These are phyloP conservation scores for Gracilinanus agilis DNA, from an alignment of 2,113 vertebrate genomes.

Conservation along the genomic window DNA sequence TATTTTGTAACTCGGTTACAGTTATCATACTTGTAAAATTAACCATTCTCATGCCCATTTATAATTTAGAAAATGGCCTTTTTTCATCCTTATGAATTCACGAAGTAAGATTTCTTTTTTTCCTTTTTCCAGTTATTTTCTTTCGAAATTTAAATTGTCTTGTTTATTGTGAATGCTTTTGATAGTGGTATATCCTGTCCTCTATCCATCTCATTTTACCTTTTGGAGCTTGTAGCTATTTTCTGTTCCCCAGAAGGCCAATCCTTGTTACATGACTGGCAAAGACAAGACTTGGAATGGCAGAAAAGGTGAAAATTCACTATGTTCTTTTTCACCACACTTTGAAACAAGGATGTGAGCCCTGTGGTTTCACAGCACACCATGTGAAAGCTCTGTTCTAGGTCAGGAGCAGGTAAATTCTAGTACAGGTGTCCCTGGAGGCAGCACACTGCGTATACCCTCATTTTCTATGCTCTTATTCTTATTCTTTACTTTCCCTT, in stretches of 20 bases:
- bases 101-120: conserved; percentile 15
- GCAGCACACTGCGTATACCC: neutral
- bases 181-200: neutral
- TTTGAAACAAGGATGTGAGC: neutral
- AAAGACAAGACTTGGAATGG: neutral
- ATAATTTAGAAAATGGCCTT: neutral
- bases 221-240: neutral
- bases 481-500: neutral
- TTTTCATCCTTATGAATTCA: neutral
- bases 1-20: conserved; percentile 16
- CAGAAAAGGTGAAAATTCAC: conserved; percentile 13
- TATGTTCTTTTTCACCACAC: neutral
- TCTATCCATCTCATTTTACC: neutral
- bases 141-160: neutral
- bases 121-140: neutral
- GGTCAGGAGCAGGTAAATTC: neutral
- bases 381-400: neutral
- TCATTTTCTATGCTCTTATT: neutral
- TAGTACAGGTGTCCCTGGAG: neutral
- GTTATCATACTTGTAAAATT: neutral
- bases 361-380: neutral
- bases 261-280: neutral
- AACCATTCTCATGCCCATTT: conserved; percentile 19
- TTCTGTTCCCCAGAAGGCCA: neutral
- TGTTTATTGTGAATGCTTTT: neutral